Evolutionary conservation across 2,888 invertebrate species (phyloP).

Genomic region (Parnassius apollo): DNA sequence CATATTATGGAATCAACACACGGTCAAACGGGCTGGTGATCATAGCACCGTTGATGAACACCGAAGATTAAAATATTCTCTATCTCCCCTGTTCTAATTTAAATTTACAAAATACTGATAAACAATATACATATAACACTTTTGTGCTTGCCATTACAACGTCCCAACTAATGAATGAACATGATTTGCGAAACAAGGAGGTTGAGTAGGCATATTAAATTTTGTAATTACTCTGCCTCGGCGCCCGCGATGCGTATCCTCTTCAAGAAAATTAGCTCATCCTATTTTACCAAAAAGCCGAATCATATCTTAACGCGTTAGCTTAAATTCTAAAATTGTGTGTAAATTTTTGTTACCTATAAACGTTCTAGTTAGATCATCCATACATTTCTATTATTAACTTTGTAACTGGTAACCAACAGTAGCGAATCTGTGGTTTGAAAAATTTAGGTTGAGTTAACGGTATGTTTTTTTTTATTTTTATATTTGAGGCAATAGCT

Average conservation of each 20-base stretch:
- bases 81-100: too few relatives aligned
- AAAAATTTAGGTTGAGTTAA: not conserved
- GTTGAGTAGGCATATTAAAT: conserved; percentile 55
- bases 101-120: too few relatives aligned
- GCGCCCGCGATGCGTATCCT: conserved; percentile 40
- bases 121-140: conserved; percentile 22
- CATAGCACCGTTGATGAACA: too few relatives aligned
- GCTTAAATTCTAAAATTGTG: not conserved
- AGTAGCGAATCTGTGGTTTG: conserved; percentile 9
- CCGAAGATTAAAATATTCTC: not conserved
- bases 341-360: not conserved
- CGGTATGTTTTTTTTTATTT: not conserved
- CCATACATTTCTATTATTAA: conserved; percentile 2
- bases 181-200: conserved; percentile 75
- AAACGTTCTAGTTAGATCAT: not conserved
- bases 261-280: conserved; percentile 2
- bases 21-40: too few relatives aligned
- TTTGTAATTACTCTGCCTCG: conserved; percentile 57
- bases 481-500: too few relatives aligned
- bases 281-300: not conserved
- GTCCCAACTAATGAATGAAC: conserved; percentile 64
- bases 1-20: too few relatives aligned
- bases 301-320: not conserved
- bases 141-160: conserved; percentile 43
- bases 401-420: conserved; percentile 1